A percentile compares a stretch with the other conserved stretches of the same genome.
Conservation (phyloP, 2,888 invertebrate genomes). For the Brachyopa scutellaris region DNA sequence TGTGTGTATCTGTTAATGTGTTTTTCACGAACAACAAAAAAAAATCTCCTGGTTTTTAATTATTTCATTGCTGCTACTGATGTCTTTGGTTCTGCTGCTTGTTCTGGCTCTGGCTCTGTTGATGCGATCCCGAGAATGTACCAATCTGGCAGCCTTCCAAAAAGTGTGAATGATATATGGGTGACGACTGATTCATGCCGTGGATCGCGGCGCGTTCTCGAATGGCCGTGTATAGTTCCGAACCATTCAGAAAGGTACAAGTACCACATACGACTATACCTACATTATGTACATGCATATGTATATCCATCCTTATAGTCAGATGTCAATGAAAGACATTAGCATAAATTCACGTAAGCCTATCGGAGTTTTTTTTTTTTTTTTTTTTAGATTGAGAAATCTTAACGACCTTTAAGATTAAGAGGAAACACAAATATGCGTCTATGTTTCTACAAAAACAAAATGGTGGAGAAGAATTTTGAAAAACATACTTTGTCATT, state of each 20-base stretch:
- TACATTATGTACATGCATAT: too few relatives aligned
- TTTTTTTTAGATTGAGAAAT: slow-evolving; percentile 51
- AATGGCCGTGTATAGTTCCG: slow-evolving; percentile 12
- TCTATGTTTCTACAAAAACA: too few relatives aligned
- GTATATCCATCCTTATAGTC: slow-evolving; percentile 45
- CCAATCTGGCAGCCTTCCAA: slow-evolving; percentile 66
- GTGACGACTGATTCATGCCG: slow-evolving; percentile 71
- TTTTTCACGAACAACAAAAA: slow-evolving; percentile 24
- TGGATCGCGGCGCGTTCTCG: slow-evolving; percentile 45
- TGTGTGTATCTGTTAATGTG: slow-evolving; percentile 10
- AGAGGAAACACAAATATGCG: slow-evolving; percentile 40
- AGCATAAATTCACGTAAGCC: slow-evolving; percentile 67
- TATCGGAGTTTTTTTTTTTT: slow-evolving; percentile 44
- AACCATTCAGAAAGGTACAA: slow-evolving; percentile 9
- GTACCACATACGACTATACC: not conserved
- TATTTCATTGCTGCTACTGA: too few relatives aligned
- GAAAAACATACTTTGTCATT: not conserved
- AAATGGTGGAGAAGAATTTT: slow-evolving; percentile 12
- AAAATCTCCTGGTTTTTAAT: slow-evolving; percentile 64
- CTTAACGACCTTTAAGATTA: slow-evolving; percentile 62
- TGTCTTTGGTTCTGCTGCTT: too few relatives aligned
- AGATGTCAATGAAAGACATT: slow-evolving; percentile 71
- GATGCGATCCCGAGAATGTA: slow-evolving; percentile 62
- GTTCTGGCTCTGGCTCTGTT: slow-evolving; percentile 13
- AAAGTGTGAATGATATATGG: slow-evolving; percentile 72